A percentile compares a stretch with the other conserved stretches of the same genome.
These are phyloP conservation scores for Ellobius talpinus DNA, from an alignment of 2,113 vertebrate species.

Conservation along the genomic window DNA sequence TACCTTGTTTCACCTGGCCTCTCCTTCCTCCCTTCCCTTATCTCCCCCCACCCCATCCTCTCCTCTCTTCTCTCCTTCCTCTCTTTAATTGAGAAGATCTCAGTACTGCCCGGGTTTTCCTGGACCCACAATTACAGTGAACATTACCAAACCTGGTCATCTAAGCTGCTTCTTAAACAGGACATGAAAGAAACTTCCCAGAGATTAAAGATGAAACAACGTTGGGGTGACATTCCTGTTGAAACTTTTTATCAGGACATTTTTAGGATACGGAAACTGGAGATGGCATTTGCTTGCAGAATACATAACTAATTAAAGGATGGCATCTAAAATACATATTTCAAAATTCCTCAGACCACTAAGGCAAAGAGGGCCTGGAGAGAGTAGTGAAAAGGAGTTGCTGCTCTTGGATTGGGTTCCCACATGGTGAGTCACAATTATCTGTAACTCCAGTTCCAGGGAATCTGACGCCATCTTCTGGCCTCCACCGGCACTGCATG, in stretches of 20 bases:
- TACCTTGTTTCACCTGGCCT: too few species aligned
- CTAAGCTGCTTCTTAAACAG: background rate
- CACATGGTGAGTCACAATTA: background rate
- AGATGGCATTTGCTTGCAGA: constrained; percentile 11
- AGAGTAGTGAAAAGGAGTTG: background rate
- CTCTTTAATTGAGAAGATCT: background rate
- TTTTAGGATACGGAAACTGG: background rate
- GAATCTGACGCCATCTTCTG: background rate
- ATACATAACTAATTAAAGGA: background rate
- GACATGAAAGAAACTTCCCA: background rate
- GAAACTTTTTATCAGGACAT: constrained; percentile 42
- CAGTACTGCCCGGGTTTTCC: background rate
- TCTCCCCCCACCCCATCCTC: fast-evolving
- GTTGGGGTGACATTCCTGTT: background rate
- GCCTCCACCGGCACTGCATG: background rate
- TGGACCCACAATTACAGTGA: background rate
- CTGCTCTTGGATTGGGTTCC: background rate
- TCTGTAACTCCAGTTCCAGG: background rate
- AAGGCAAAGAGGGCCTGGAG: background rate
- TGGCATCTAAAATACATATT: background rate
- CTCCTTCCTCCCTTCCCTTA: too few species aligned
- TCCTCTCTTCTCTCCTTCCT: background rate
- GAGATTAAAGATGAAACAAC: background rate
- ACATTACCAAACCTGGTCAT: background rate
- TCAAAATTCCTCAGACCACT: background rate